Percentiles rank a stretch among this genome's conserved stretches.
phyloP scores from a whole-genome alignment of 2,113 vertebrate genomes.

The Pterophyllum scalare region DNA sequence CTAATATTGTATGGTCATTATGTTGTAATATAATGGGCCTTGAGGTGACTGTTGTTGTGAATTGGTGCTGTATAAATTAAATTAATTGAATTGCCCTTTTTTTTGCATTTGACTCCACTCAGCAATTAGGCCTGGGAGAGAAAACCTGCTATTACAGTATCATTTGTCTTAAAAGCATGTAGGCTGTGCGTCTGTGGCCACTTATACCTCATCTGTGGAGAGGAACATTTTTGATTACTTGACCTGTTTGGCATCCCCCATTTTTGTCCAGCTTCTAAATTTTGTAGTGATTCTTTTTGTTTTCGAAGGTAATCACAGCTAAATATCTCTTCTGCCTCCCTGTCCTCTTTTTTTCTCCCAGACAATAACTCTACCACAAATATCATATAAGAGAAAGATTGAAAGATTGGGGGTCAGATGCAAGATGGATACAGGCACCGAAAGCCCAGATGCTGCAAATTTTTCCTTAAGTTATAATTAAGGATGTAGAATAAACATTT shows the following conservation, averaged over 20 bases:
- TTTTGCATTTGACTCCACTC: background rate
- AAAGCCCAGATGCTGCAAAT: background rate
- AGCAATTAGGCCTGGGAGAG: background rate
- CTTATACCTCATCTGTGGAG: background rate
- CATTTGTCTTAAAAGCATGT: background rate
- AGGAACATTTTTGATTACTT: background rate
- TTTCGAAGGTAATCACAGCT: background rate
- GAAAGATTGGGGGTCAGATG: background rate
- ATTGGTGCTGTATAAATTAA: background rate
- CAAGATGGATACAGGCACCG: background rate
- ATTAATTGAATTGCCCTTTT: background rate
- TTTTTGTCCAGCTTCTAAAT: background rate
- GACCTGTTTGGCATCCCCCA: background rate
- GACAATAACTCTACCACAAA: background rate
- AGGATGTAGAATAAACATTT: background rate
- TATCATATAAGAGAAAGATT: background rate
- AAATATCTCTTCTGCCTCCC: background rate
- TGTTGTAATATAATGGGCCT: background rate
- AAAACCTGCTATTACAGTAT: background rate
- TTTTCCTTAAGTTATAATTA: background rate
- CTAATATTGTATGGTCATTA: background rate
- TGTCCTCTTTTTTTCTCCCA: background rate
- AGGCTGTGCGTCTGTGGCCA: background rate
- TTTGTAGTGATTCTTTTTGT: background rate
- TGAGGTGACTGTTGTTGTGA: background rate